Evolutionary conservation across 64 coral and sea anemone genomes (phyloP), one percentile per base, ranked within the genome.

Genomic region (Stylophora pistillata): DNA sequence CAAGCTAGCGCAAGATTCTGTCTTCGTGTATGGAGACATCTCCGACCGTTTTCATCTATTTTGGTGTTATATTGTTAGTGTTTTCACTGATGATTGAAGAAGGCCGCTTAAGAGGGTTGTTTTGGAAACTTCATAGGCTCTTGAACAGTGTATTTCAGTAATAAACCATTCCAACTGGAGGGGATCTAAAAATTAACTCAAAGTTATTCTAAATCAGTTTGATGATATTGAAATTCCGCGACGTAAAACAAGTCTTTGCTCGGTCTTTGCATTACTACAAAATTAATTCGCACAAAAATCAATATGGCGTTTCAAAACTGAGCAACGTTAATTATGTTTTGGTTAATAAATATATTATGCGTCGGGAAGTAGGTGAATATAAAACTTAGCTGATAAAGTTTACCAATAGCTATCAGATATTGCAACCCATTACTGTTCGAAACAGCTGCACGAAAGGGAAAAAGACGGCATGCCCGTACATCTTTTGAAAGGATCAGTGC

Each of bases 221-320:
- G 23, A 68, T 0, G 64, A 23, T 26, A 21, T 26, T 21, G 26
- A 68, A 68, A 26, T 27, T 2, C 64, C 25, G n/a, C 53, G 73
- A 11, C 18, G 23, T 75, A 6, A 76, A 28, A 28, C 12, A 12
- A 0, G 11, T 7, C 9, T 26, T n/a, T 25, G 64, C n/a, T 21
- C 2, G 26, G 23, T 26, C 23, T 21, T 25, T 68, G 26, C 23
- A 68, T 25, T 7, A 68, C 64, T 25, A 12, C 21, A 68, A n/a
- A 68, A 68, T 68, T 28, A 68, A 68, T 25, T 68, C 21, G 1
- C 7, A 68, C 64, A 47, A 47, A 79, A 61, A 60, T 58, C 55
- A 79, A 79, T 18, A 79, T 79, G 77, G 77, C 77, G 77, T 27
- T 68, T 60, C 58, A 60, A 60, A 13, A n/a, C 25, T n/a, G 12